These are phyloP conservation scores for Channallabes apus DNA, from an alignment of 2,797 vertebrate species.

Conservation along the genomic window DNA sequence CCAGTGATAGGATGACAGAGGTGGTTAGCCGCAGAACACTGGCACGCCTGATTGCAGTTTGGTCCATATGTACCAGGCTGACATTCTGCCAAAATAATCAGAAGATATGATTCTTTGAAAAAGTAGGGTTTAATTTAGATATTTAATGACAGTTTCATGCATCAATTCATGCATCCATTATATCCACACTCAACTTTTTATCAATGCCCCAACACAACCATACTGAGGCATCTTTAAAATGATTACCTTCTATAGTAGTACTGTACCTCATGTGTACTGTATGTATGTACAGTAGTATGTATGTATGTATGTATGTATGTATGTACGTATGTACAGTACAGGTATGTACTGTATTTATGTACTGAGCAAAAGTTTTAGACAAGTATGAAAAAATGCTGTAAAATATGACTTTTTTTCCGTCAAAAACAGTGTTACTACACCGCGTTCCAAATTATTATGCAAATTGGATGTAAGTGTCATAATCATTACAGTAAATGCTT, in stretches of 20 bases:
- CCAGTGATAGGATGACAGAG: conserved; percentile 77
- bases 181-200: background rate
- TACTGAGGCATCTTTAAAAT: background rate
- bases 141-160: background rate
- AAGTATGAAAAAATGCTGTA: background rate
- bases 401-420: background rate
- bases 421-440: no score
- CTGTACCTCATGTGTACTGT: background rate
- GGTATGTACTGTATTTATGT: no score
- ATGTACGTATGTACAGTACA: no score
- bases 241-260: background rate
- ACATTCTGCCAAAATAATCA: conserved; percentile 68
- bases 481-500: no score
- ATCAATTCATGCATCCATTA: background rate
- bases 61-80: conserved; percentile 75
- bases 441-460: no score
- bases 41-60: conserved; percentile 73
- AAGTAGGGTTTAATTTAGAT: background rate
- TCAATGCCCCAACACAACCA: background rate
- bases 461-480: no score
- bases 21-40: conserved; percentile 70
- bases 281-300: background rate
- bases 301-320: no score
- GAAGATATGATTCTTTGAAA: background rate
- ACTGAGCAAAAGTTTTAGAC: no score